Percentiles rank a stretch among this genome's conserved stretches.
These are phyloP conservation scores for Leucozona laternaria DNA, from an alignment of 2,888 invertebrate genomes.

Conservation along the genomic window DNA sequence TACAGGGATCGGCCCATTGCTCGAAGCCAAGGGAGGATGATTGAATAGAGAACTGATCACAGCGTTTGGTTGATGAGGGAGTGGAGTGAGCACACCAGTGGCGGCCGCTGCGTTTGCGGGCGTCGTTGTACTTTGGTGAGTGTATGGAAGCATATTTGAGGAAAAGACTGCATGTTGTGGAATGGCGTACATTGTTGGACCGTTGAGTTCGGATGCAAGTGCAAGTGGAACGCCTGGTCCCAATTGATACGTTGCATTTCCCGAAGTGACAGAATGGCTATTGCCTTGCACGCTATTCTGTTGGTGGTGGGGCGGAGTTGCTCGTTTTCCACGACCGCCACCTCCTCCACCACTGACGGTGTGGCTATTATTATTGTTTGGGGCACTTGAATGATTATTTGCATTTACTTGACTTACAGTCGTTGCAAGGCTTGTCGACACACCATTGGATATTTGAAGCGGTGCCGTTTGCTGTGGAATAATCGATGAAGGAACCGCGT, in stretches of 20 bases:
- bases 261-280: conserved; percentile 63
- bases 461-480: conserved; percentile 79
- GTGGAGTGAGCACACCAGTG: conserved; percentile 79
- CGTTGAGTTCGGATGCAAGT: conserved; percentile 77
- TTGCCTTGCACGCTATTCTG: conserved; percentile 75
- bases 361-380: conserved; percentile 77
- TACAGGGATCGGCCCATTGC: conserved; percentile 74
- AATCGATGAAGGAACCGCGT: conserved; percentile 80
- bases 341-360: conserved; percentile 77
- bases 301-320: conserved; percentile 78
- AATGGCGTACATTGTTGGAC: conserved; percentile 82
- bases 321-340: conserved; percentile 81
- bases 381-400: conserved; percentile 71
- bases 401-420: conserved; percentile 71
- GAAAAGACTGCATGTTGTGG: conserved; percentile 83
- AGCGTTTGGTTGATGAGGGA: conserved; percentile 80
- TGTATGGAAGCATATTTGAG: conserved; percentile 83
- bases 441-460: conserved; percentile 77
- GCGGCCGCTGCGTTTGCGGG: conserved; percentile 77
- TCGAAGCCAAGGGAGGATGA: conserved; percentile 74
- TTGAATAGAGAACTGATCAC: conserved; percentile 82
- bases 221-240: conserved; percentile 78
- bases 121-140: conserved; percentile 78
- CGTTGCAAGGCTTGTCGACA: conserved; percentile 75
- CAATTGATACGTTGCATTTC: conserved; percentile 80